Evolutionary conservation across 2,797 vertebrate genomes (phyloP), one percentile per base, ranked within the genome.

Genomic region (Pristis pectinata): DNA sequence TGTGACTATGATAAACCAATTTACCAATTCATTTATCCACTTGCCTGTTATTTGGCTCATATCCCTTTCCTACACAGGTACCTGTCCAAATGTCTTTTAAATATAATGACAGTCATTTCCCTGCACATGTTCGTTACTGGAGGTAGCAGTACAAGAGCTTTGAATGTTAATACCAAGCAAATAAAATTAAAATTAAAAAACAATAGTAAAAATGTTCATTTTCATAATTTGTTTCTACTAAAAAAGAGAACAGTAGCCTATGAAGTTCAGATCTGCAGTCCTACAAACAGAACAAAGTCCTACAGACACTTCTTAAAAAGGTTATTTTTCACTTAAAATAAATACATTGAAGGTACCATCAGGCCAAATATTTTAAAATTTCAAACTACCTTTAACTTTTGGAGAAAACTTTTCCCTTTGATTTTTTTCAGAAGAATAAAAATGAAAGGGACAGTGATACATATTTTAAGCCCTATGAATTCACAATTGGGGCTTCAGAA

Each of bases 371-470:
- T 95, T 96, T 97, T 96, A 96, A 96, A 95, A 96, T 98, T 98
- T 98, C 98, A 98, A 98, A 98, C 97, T 97, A 97, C 98, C 97
- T 97, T 97, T 96, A 95, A 95, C 97, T 96, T 96, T 97, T 97
- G 97, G 96, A 96, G 97, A 97, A 72, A 97, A 97, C 97, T 97
- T 97, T 95, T 96, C 97, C 87, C 98, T 99, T 99, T 99, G 98
- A 99, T 98, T 98, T 72, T 98, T 96, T 97, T 98, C 96, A 98
- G 98, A 98, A 98, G 97, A 97, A 97, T 98, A 97, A 74, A 98
- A 99, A 98, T 98, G 97, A 99, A 99, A 99, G 98, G 98, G 98
- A 98, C 98, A 98, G 98, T 98, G 98, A 99, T 99, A 98, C 98
- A 99, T 99, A 99, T 99, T 99, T 99, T 98, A 99, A 98, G 97